Evolutionary conservation across 1,140 invertebrate genomes (phyloP), one percentile per base, ranked within the genome.

Genomic region (Drosophila punjabiensis): DNA sequence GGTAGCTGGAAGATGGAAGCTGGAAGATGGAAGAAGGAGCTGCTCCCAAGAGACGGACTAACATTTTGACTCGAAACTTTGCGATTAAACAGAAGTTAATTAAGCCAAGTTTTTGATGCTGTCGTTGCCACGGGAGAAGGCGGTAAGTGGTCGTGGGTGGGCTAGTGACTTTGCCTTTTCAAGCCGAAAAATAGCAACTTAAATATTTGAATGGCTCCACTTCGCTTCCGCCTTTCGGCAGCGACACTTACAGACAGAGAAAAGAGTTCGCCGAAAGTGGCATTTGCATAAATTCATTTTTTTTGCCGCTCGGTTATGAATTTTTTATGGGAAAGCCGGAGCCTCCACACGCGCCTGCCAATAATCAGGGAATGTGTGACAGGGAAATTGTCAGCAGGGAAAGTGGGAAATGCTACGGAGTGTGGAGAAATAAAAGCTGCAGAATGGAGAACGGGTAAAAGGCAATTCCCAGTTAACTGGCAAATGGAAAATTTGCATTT

Each of bases 401-500:
- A 30, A 32, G 24, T n/a, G 18, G 35, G 14, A 69, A 58, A 50
- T 71, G 32, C 28, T 20, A 37, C 48, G 14, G 24, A 28, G 16
- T 9, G 52, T 50, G 32, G 24, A n/a, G 50, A 77, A 68, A 77
- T 78, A 58, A 78, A 41, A 77, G 58, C 56, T 66, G 62, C 35
- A 52, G 41, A 61, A 64, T 16, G 39, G 52, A 52, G 70, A 79
- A 63, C 50, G 75, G 65, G 32, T 52, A 45, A 52, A 81, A 60
- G 76, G 66, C 76, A 79, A 71, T 79, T 79, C 24, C 68, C 65
- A 79, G 67, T 82, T 75, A 87, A 88, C 68, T 63, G 81, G 58
- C 58, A 81, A 84, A 84, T 79, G 77, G 73, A 83, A 82, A 91
- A 91, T 91, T 91, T 87, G 87, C 87, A 91, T 91, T 91, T 91